Evolutionary conservation across 1,140 invertebrate genomes (phyloP), one percentile per base, ranked within the genome.

Genomic region (Lepidurus couesii): DNA sequence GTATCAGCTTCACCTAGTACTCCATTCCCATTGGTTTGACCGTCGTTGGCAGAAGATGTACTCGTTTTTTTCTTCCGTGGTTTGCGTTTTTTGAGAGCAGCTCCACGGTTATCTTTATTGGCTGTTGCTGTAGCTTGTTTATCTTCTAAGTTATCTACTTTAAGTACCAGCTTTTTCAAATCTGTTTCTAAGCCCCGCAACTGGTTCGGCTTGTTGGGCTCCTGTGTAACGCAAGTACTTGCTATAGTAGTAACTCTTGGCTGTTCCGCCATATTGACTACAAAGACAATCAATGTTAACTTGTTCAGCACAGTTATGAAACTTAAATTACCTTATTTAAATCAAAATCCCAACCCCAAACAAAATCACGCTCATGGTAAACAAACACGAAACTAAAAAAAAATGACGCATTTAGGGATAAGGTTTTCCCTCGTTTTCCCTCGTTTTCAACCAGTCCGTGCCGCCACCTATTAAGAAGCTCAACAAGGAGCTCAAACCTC

Each of bases 101-200:
- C 16, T 13, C 53, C 53, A 21, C 1, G 16, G 6, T 13, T 65
- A 65, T 65, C 13, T 0, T 65, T 65, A 16, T 21, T 16, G 53
- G 21, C n/a, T 21, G 53, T 21, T 65, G 6, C 53, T 16, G 21
- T 21, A 7, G 53, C 13, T 65, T 13, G 53, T 21, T 21, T 9
- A 7, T 65, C 53, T 65, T 65, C 53, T n/a, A 65, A 13, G 13
- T 0, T 65, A 7, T 65, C 53, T 16, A 21, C 16, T 11, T 65
- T 65, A 65, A 65, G n/a, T 65, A 65, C 53, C 21, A 65, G 53
- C 53, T 65, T 65, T 65, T 65, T 65, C 9, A 65, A 65, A 21
- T 65, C 53, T 7, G 53, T 16, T 16, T 65, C 53, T 1, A 65
- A 13, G 16, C 21, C 53, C 16, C 53, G 53, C 53, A 65, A 65